Evolutionary conservation across 2,113 vertebrate species (phyloP).

Genomic region (Lathamus discolor): DNA sequence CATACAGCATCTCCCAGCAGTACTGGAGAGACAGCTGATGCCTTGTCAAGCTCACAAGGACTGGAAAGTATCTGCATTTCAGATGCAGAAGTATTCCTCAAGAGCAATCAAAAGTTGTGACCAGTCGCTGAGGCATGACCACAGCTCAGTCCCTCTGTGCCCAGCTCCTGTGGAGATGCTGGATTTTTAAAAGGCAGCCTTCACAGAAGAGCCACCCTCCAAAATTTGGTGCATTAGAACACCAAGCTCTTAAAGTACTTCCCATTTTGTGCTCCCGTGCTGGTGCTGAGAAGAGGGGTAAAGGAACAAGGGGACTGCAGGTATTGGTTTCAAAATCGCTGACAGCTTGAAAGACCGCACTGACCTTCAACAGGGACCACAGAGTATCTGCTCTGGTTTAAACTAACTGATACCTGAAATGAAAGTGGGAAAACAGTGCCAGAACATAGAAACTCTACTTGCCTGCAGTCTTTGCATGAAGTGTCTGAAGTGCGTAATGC

Average conservation of each 20-base stretch:
- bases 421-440: accelerated
- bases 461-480: accelerated
- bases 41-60: accelerated
- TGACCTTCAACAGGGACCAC: not conserved
- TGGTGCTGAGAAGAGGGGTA: not conserved
- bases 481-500: accelerated
- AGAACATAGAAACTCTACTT: not conserved
- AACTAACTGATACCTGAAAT: not conserved
- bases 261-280: not conserved
- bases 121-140: not conserved
- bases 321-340: not conserved
- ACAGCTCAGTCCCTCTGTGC: not conserved
- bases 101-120: not conserved
- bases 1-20: not conserved
- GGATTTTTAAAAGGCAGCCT: not conserved
- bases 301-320: not conserved
- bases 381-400: not conserved
- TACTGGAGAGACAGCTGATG: not conserved
- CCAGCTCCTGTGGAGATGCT: not conserved
- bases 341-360: not conserved
- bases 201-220: not conserved
- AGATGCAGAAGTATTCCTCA: not conserved
- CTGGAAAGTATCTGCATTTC: not conserved
- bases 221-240: not conserved
- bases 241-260: not conserved